Conservation (phyloP, 2,113 vertebrate genomes). For the Eidolon helvum region DNA sequence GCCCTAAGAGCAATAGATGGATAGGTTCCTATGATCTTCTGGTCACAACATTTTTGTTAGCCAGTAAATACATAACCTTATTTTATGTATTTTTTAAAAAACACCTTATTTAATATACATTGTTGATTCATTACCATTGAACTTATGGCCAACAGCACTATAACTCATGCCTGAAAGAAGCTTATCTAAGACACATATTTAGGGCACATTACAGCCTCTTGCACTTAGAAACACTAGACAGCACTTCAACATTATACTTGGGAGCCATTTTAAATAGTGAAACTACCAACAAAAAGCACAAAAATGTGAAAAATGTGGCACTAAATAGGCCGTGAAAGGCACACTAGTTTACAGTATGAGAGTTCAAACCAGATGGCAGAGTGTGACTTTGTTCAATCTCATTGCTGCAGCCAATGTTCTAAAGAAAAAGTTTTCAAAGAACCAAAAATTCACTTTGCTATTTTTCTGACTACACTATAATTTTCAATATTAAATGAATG, state of each 20-base stretch:
- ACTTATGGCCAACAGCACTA: neutral
- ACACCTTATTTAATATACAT: neutral
- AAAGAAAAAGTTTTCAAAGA: conserved; percentile 10
- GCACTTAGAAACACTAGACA: neutral
- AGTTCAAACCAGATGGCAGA: neutral
- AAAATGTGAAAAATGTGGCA: neutral
- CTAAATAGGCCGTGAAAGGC: neutral
- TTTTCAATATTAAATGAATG: conserved; percentile 43
- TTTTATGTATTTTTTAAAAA: neutral
- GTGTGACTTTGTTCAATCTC: rapidly evolving
- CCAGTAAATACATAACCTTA: neutral
- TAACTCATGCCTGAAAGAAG: neutral
- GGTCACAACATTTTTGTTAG: neutral
- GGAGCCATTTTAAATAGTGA: neutral
- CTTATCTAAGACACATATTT: rapidly evolving
- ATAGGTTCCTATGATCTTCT: neutral
- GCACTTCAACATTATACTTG: neutral
- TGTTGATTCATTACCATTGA: neutral
- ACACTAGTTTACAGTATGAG: neutral
- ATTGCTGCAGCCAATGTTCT: neutral
- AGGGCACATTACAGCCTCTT: neutral
- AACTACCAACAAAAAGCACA: neutral
- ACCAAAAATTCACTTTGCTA: neutral
- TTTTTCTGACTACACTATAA: conserved; percentile 9
- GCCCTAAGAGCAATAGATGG: neutral